These are phyloP conservation scores for Eristalis intricaria DNA, from an alignment of 2,888 invertebrate species.

Conservation along the genomic window DNA sequence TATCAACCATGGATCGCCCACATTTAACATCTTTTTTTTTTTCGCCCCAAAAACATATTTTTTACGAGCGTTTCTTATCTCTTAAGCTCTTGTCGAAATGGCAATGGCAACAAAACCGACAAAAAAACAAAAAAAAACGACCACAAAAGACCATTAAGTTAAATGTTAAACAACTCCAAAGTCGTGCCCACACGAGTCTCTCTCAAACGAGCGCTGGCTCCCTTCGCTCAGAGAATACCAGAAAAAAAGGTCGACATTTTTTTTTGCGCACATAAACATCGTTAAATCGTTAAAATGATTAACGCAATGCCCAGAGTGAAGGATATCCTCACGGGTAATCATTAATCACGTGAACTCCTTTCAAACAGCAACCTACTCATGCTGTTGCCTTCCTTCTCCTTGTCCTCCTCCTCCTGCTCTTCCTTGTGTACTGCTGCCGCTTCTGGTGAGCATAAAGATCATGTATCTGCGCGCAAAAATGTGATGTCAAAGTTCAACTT, in stretches of 20 bases:
- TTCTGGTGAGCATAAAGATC: neutral
- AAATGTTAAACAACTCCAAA: conserved; percentile 17
- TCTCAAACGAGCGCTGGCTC: neutral
- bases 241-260: neutral
- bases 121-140: conserved; percentile 1
- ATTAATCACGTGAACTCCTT: conserved; percentile 51
- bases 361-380: neutral
- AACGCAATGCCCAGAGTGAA: conserved; percentile 40
- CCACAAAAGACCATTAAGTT: conserved; percentile 15
- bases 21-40: neutral
- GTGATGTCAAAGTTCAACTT: neutral
- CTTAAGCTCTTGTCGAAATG: conserved; percentile 12
- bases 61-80: conserved; percentile 14
- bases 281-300: conserved; percentile 27
- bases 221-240: neutral
- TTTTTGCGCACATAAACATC: conserved; percentile 8
- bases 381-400: neutral
- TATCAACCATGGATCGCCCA: neutral
- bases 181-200: conserved; percentile 26
- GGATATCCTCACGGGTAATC: conserved; percentile 25
- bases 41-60: conserved; percentile 1
- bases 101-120: neutral
- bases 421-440: too few species aligned
- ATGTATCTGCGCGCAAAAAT: neutral
- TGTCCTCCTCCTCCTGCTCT: too few species aligned